These are phyloP conservation scores for Lithosia quadra DNA, from an alignment of 2,888 invertebrate genomes.

Conservation along the genomic window DNA sequence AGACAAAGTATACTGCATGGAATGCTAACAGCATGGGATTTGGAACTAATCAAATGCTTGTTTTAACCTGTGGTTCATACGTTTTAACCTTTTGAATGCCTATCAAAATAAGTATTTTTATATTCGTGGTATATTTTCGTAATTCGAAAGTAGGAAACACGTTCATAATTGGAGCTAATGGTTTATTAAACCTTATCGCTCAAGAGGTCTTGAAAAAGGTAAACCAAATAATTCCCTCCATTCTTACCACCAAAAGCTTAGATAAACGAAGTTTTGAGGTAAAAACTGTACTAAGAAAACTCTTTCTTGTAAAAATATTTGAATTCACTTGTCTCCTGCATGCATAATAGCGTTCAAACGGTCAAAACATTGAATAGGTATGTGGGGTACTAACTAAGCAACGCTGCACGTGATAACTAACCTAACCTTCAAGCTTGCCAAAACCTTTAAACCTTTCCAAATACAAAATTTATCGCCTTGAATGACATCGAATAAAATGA, in stretches of 20 bases:
- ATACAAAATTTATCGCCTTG: neutral
- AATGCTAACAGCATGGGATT: conserved; percentile 50
- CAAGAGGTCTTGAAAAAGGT: no score
- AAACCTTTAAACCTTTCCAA: neutral
- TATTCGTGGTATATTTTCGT: no score
- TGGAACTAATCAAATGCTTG: conserved; percentile 39
- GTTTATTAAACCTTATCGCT: no score
- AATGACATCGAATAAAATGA: neutral
- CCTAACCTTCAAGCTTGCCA: neutral
- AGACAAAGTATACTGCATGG: conserved; percentile 77
- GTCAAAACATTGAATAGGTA: neutral
- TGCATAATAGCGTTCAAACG: conserved; percentile 4
- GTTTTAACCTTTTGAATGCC: conserved; percentile 26
- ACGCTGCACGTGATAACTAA: conserved; percentile 9
- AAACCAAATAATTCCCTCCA: no score
- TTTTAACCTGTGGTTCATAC: conserved; percentile 5
- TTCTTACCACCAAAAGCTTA: no score
- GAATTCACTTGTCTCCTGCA: neutral
- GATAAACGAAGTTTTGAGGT: no score
- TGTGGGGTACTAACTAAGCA: conserved; percentile 7
- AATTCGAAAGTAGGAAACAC: no score
- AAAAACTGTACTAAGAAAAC: neutral
- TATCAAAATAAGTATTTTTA: neutral
- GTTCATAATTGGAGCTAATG: no score
- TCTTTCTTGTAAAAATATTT: neutral